A percentile compares a stretch with the other conserved stretches of the same genome.
phyloP scores from a whole-genome alignment of 2,888 invertebrate species.

The Melolontha melolontha region DNA sequence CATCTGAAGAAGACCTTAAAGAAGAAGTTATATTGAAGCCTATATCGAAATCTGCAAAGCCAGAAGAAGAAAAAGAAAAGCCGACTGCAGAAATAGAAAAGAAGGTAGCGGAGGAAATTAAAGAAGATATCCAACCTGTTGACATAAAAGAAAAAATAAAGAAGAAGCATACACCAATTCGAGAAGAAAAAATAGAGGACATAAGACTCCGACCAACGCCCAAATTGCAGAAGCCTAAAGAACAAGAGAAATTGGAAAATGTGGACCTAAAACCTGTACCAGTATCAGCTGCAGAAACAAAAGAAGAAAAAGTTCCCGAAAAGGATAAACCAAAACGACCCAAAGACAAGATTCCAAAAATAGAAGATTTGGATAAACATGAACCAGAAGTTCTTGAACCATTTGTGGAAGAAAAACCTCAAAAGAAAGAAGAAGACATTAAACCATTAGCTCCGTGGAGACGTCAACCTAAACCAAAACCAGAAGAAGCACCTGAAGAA shows the following conservation, averaged over 20 bases:
- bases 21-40: conserved; percentile 69
- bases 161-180: conserved; percentile 34
- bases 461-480: conserved; percentile 36
- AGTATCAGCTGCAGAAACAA: conserved; percentile 51
- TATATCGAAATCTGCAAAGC: conserved; percentile 51
- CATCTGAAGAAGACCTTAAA: conserved; percentile 58
- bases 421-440: conserved; percentile 38
- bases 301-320: conserved; percentile 54
- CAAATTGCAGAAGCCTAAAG: conserved; percentile 53
- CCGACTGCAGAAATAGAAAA: background rate
- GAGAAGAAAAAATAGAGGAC: conserved; percentile 50
- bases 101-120: conserved; percentile 51
- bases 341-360: conserved; percentile 47
- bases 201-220: conserved; percentile 53
- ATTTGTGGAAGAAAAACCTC: conserved; percentile 54
- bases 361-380: conserved; percentile 56
- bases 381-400: conserved; percentile 64
- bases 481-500: conserved; percentile 43
- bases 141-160: conserved; percentile 45
- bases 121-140: conserved; percentile 62
- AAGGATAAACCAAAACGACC: conserved; percentile 49
- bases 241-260: conserved; percentile 57
- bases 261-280: conserved; percentile 59
- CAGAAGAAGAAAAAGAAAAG: conserved; percentile 41
- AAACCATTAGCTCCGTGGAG: conserved; percentile 51